Base-by-base conservation (phyloP, 2,797 vertebrate genomes). In the Lacerta agilis region DNA sequence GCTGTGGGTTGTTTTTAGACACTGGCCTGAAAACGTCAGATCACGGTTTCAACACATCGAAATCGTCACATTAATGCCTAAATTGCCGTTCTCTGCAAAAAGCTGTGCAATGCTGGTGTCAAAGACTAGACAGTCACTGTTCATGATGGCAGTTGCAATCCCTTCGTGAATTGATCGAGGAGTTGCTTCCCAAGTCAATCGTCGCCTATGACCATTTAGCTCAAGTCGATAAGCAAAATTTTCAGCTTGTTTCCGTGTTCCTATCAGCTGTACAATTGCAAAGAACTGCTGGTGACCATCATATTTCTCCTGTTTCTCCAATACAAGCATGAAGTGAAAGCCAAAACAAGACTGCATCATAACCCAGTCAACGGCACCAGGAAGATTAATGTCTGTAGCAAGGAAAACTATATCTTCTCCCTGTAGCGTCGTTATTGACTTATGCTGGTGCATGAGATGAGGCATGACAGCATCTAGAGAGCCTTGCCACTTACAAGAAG, bases 341-440 rank as follows among this genome's bases (percentile, higher is more conserved):
- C 98, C 98, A 89, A 99, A 99, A 94, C 99, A 99, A 43, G 98
- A 99, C 97, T 99, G 99, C 98, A 99, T 99, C 98, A 99, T 99
- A 41, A 99, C 98, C 98, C 99, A 99, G 98, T 99, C 98, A 93
- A 99, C 98, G 1, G 98, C 98, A 18, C 98, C 99, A 1, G 98
- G 98, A 91, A 99, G 98, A 94, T 99, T 99, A 96, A 99, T 99
- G 98, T 99, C 99, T 71, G 98, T 99, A 88, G 98, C 99, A 90
- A 99, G 98, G 92, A 99, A 99, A 85, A 99, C 98, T 18, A 99
- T 99, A 95, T 99, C 98, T 97, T 99, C 98, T 8, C 98, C 99
- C 97, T 99, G 99, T 90, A 99, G 97, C 2, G 98, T 99, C 45
- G 99, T 99, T 90, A 99, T 99, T 71, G 99, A 99, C 97, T 99